phyloP scores from a whole-genome alignment of 2,888 invertebrate genomes.

The Aspidiotus destructor region DNA sequence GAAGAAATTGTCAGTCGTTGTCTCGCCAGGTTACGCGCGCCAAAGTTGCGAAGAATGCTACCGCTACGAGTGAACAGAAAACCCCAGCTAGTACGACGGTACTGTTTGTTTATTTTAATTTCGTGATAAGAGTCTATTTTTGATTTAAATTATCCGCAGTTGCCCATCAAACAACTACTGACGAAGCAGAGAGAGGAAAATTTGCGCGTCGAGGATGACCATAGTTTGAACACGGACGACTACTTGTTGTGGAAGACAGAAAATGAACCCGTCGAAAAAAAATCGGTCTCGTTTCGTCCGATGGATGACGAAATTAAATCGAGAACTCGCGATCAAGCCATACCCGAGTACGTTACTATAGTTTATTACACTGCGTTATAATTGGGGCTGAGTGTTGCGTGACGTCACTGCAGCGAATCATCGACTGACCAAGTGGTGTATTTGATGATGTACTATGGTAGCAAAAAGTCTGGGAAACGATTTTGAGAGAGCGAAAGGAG shows the following conservation, averaged over 20 bases:
- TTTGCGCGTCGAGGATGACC: slow-evolving; percentile 4
- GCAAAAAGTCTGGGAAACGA: too few species aligned
- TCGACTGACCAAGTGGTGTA: too few species aligned
- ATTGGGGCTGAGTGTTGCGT: too few species aligned
- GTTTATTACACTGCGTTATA: too few species aligned
- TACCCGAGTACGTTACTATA: too few species aligned
- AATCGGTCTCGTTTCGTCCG: background rate
- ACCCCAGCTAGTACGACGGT: background rate
- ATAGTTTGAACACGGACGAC: background rate
- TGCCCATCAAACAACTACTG: background rate
- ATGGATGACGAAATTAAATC: background rate
- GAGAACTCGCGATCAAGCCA: background rate
- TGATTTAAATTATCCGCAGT: background rate
- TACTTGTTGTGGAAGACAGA: background rate
- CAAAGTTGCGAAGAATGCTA: background rate
- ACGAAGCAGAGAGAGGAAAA: background rate
- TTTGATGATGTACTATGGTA: too few species aligned
- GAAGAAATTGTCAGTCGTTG: too few species aligned
- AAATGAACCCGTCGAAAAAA: background rate
- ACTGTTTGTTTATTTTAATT: background rate
- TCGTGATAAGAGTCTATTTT: background rate
- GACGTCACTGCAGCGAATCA: too few species aligned
- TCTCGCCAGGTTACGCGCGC: too few species aligned
- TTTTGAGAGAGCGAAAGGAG: too few species aligned
- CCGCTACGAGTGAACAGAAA: background rate